Conservation (phyloP, 2,888 invertebrate genomes). For the Nomada goodeniana region DNA sequence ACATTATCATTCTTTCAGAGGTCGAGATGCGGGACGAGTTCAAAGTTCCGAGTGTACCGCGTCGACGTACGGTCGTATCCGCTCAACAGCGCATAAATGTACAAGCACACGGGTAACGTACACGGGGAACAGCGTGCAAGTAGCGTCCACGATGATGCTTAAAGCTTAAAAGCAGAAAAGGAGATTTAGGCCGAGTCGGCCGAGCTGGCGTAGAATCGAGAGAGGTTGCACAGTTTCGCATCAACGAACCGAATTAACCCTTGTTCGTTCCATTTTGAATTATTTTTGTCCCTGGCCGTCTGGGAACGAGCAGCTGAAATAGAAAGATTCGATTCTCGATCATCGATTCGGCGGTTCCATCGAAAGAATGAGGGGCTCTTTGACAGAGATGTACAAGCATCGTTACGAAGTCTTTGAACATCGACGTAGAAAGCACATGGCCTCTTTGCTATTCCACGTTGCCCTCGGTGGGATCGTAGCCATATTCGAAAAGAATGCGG, state of each 20-base stretch:
- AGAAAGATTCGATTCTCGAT: not conserved
- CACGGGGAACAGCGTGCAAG: slow-evolving; percentile 42
- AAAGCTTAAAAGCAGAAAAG: slow-evolving; percentile 50
- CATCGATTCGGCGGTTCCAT: not conserved
- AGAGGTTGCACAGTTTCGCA: slow-evolving; percentile 9
- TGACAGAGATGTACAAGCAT: not conserved
- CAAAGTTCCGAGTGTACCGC: slow-evolving; percentile 26
- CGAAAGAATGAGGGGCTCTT: not conserved
- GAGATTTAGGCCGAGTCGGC: slow-evolving; percentile 53
- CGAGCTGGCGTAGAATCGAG: slow-evolving; percentile 15
- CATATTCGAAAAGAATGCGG: slow-evolving; percentile 47
- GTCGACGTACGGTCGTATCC: slow-evolving; percentile 20
- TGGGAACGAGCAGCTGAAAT: not conserved
- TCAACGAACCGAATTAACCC: not conserved
- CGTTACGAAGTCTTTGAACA: not conserved
- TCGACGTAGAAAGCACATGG: slow-evolving; percentile 3
- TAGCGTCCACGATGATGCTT: slow-evolving; percentile 56
- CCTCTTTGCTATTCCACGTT: slow-evolving; percentile 33
- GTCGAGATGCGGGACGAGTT: slow-evolving; percentile 20
- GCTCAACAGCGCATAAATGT: slow-evolving; percentile 49
- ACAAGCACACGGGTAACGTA: slow-evolving; percentile 33
- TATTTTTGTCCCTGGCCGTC: not conserved
- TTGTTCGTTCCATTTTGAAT: not conserved
- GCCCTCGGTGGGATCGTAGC: slow-evolving; percentile 42
- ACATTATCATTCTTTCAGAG: slow-evolving; percentile 21